A percentile compares a stretch with the other conserved stretches of the same genome.
These are phyloP conservation scores for Labeo calbasu DNA, from an alignment of 2,797 vertebrate genomes.

Conservation along the genomic window DNA sequence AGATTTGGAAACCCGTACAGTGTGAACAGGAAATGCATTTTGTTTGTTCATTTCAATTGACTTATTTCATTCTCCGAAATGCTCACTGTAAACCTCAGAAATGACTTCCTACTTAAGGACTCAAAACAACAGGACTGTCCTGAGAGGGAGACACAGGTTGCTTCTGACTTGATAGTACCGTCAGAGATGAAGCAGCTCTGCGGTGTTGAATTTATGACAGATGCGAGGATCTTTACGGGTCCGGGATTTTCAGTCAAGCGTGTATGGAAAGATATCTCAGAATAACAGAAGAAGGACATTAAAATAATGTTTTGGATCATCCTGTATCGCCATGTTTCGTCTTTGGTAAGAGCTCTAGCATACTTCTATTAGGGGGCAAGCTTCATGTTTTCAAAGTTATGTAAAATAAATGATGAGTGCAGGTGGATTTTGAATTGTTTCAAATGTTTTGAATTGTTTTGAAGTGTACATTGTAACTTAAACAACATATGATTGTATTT, in stretches of 20 bases:
- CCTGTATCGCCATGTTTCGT: neutral
- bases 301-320: conserved; percentile 2
- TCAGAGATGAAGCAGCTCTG: conserved; percentile 16
- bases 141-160: conserved; percentile 23
- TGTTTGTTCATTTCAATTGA: conserved; percentile 11
- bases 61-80: conserved; percentile 8
- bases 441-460: neutral
- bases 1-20: neutral
- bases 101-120: conserved; percentile 21
- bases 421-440: conserved; percentile 7
- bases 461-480: neutral
- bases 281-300: neutral
- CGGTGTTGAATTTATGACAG: conserved; percentile 18
- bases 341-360: conserved; percentile 31
- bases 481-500: neutral
- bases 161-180: conserved; percentile 16
- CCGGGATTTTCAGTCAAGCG: conserved; percentile 20
- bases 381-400: neutral
- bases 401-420: neutral
- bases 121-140: conserved; percentile 21
- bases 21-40: conserved; percentile 13
- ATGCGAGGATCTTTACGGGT: conserved; percentile 1
- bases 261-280: conserved; percentile 25
- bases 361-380: neutral
- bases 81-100: conserved; percentile 19